Conservation (phyloP, 2,888 invertebrate species). For the Aphidoletes aphidimyza region DNA sequence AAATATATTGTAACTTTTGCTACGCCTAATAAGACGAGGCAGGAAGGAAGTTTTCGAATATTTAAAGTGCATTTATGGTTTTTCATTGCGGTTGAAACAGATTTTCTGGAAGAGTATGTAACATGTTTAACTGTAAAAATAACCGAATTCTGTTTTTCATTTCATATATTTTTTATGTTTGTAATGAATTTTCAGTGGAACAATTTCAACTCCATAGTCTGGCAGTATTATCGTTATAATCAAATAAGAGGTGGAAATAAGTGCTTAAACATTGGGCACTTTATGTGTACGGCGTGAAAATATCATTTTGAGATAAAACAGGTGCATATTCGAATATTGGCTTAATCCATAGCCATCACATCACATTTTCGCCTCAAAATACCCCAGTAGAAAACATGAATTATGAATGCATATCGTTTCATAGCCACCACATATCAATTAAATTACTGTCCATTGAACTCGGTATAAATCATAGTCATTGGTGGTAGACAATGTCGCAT, state of each 20-base stretch:
- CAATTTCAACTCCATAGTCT: too few relatives aligned
- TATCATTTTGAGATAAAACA: slow-evolving; percentile 8
- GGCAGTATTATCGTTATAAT: too few relatives aligned
- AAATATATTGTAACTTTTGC: too few relatives aligned
- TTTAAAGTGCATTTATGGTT: slow-evolving; percentile 6
- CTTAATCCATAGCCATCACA: not conserved
- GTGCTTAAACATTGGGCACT: too few relatives aligned
- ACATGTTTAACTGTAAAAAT: too few relatives aligned
- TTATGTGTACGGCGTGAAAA: slow-evolving; percentile 8
- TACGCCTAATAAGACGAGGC: too few relatives aligned
- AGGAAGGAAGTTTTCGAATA: not conserved
- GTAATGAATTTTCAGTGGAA: too few relatives aligned
- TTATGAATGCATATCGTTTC: slow-evolving; percentile 42
- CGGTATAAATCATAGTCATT: not conserved
- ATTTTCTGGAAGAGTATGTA: not conserved
- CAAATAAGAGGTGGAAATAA: not conserved
- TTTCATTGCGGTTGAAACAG: not conserved
- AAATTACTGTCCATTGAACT: slow-evolving; percentile 43
- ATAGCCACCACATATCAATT: not conserved
- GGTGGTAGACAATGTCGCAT: not conserved
- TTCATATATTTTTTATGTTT: too few relatives aligned
- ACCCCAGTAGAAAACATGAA: slow-evolving; percentile 18
- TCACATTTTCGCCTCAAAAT: too few relatives aligned
- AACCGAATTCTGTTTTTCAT: too few relatives aligned
- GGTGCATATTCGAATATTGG: not conserved